phyloP scores from a whole-genome alignment of 2,888 invertebrate species.

The Morinoia aosen region DNA sequence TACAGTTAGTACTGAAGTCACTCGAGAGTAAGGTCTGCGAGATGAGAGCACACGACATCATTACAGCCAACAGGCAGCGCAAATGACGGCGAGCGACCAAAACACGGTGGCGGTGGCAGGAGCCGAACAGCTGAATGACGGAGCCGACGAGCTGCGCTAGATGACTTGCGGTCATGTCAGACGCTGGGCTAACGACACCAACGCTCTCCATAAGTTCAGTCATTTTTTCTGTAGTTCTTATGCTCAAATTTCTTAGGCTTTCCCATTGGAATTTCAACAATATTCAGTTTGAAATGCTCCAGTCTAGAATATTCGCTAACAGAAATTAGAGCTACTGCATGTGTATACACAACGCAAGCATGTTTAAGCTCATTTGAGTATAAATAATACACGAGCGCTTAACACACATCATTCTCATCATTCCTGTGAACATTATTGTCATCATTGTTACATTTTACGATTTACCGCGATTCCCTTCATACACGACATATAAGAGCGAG shows the following conservation, averaged over 20 bases:
- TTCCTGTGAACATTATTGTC: no score
- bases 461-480: no score
- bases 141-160: neutral
- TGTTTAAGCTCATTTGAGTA: no score
- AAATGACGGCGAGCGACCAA: neutral
- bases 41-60: slow-evolving; percentile 1
- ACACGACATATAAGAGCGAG: no score
- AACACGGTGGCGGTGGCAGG: neutral
- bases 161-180: neutral
- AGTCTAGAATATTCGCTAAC: neutral
- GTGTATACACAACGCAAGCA: no score
- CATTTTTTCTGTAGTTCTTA: neutral
- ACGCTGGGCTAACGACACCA: neutral
- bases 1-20: neutral
- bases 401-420: no score
- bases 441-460: no score
- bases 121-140: neutral
- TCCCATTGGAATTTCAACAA: neutral
- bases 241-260: neutral
- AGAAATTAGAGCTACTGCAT: neutral
- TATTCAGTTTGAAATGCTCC: neutral
- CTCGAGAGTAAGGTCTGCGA: neutral
- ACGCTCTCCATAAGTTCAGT: neutral
- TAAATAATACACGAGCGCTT: no score
- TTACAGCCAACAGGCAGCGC: neutral